These are phyloP conservation scores for Oxycera nigricornis DNA, from an alignment of 2,888 invertebrate genomes.

Conservation along the genomic window DNA sequence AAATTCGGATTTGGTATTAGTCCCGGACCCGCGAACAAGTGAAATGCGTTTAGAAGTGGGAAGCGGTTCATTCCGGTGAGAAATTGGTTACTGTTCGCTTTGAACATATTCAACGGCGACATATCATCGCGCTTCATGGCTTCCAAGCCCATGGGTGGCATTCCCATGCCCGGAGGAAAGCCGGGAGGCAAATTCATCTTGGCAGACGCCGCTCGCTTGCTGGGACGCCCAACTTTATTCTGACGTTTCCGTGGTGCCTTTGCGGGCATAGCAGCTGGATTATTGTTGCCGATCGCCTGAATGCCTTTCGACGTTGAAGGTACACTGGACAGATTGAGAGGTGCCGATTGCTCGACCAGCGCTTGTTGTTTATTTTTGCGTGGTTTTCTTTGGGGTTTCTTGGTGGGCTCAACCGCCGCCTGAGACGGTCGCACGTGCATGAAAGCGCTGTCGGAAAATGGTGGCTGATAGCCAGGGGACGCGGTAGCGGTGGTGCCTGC, in stretches of 20 bases:
- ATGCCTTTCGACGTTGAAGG: background rate
- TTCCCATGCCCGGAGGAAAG: background rate
- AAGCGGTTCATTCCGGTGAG: background rate
- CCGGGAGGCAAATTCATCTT: background rate
- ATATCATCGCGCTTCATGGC: background rate
- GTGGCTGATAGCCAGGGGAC: background rate
- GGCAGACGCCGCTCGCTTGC: background rate
- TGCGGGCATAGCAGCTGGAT: too few relatives aligned
- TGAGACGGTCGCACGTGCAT: constrained; percentile 28
- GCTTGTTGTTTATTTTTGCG: background rate
- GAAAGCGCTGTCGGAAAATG: background rate
- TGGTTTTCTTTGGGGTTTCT: constrained; percentile 39
- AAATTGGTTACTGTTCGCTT: background rate
- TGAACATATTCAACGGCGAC: constrained; percentile 20
- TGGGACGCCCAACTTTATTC: background rate
- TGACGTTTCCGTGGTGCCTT: background rate
- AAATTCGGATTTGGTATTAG: constrained; percentile 66
- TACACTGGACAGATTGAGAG: constrained; percentile 42
- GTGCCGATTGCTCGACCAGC: constrained; percentile 36
- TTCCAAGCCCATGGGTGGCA: background rate
- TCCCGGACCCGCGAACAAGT: constrained; percentile 61
- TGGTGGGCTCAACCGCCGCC: constrained; percentile 44
- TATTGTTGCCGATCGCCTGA: background rate
- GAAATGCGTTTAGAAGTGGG: constrained; percentile 51
- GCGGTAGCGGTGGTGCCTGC: background rate